These are phyloP conservation scores for Lymantria dispar DNA, from an alignment of 2,888 invertebrate species.

Conservation along the genomic window DNA sequence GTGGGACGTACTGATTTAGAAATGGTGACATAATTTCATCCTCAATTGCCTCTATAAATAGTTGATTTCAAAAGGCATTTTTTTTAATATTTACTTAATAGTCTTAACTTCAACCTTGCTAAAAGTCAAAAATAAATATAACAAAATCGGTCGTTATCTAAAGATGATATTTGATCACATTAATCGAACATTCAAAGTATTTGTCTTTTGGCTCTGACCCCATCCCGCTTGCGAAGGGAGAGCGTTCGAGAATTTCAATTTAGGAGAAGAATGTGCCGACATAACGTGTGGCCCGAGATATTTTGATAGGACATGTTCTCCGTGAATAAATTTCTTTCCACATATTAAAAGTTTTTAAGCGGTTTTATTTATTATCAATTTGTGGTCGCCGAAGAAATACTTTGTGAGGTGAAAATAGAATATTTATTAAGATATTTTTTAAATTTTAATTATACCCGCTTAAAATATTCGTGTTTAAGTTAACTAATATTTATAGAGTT, in stretches of 20 bases:
- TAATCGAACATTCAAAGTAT: conserved; percentile 79
- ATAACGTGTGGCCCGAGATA: conserved; percentile 82
- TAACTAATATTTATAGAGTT: too few species aligned
- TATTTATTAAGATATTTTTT: conserved; percentile 5
- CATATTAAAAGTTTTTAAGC: conserved; percentile 78
- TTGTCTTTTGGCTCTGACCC: conserved; percentile 79
- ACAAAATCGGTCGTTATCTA: conserved; percentile 31
- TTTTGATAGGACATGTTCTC: conserved; percentile 82
- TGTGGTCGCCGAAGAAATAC: conserved; percentile 21
- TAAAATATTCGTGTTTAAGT: too few species aligned
- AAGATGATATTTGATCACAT: conserved; percentile 69
- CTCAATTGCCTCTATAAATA: too few species aligned
- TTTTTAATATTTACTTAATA: too few species aligned
- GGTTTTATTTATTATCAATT: conserved; percentile 65
- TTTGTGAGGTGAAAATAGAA: conserved; percentile 18
- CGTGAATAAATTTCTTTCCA: conserved; percentile 80
- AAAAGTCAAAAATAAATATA: not conserved
- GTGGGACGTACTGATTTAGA: too few species aligned
- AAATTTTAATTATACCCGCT: not conserved
- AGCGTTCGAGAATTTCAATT: conserved; percentile 83
- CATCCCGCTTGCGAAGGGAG: conserved; percentile 69
- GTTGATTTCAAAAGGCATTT: too few species aligned
- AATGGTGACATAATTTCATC: too few species aligned
- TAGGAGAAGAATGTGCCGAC: conserved; percentile 83
- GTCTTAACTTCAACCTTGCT: too few species aligned